Base-by-base conservation (phyloP, 2,888 invertebrate species). In the Laspeyria flexula region DNA sequence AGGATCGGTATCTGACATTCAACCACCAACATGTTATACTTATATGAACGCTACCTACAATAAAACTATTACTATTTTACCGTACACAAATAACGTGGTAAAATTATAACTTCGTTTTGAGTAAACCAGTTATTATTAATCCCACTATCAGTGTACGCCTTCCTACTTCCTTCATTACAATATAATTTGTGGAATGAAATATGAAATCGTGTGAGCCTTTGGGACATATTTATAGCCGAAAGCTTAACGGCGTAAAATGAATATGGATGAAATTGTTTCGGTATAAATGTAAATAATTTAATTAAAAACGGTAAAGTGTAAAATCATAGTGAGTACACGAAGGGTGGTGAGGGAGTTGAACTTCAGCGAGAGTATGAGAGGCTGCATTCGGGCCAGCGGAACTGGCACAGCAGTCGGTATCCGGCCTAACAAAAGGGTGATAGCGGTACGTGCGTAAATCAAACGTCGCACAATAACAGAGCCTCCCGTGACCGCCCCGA, bases 371-470 rank as follows among this genome's bases (percentile, higher is more conserved):
- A n/a, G n/a, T n/a, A n/a, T 77, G 76, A 73, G 78, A 72, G 69
- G 69, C 72, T 86, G 85, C 86, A 82, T 79, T 77, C 76, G 75
- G 81, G 80, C 78, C 73, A 73, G 76, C 86, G 85, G 86, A 86
- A 87, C 85, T 83, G 83, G 86, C 83, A 87, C 86, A 87, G 84
- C 86, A 88, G 88, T 85, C 85, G 83, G 88, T 85, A 86, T 88
- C 85, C 88, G 84, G 80, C 78, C 84, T 83, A 89, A 91, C 91
- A 91, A 90, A 89, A 89, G 91, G 90, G 89, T 89, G 90, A 90
- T 90, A 90, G 89, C 90, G 85, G 86, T 88, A 81, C 87, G 87
- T 90, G 88, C 90, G 90, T 91, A 91, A 91, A 91, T 91, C 91
- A 91, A 90, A 89, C 88, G 88, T 88, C 88, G 88, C 81, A 91